Conservation (phyloP, 1,140 invertebrate species). For the Hypsibius dujardini region DNA sequence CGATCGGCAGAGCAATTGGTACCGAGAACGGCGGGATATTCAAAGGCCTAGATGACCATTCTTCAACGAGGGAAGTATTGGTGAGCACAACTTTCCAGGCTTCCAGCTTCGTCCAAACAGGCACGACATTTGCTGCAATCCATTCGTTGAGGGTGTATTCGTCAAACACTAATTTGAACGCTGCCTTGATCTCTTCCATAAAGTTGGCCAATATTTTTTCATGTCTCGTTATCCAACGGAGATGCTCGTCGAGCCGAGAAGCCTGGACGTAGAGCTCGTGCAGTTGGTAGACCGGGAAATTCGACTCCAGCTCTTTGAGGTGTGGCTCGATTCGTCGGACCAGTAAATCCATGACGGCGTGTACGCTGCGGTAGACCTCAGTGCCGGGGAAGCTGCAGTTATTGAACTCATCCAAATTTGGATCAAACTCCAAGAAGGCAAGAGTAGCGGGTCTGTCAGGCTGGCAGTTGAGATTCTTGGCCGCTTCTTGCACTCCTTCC, state of each 20-base stretch:
- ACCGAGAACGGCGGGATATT: not conserved
- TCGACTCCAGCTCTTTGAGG: constrained; percentile 41
- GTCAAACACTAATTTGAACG: constrained; percentile 48
- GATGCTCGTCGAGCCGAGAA: constrained; percentile 20
- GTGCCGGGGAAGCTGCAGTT: constrained; percentile 30
- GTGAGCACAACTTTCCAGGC: constrained; percentile 24
- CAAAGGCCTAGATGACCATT: not conserved
- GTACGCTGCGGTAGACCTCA: constrained; percentile 41
- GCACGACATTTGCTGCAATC: constrained; percentile 47
- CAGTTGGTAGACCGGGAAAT: constrained; percentile 27
- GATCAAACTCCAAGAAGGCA: constrained; percentile 24
- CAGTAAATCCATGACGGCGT: constrained; percentile 38
- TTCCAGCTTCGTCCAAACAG: constrained; percentile 38
- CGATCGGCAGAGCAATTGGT: not conserved
- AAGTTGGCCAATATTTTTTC: constrained; percentile 43
- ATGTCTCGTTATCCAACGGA: constrained; percentile 27
- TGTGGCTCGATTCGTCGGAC: not conserved
- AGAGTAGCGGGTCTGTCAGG: constrained; percentile 24
- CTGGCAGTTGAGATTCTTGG: constrained; percentile 25
- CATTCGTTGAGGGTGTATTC: constrained; percentile 54
- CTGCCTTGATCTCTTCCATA: constrained; percentile 38
- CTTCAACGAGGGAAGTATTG: not conserved
- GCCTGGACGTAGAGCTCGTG: constrained; percentile 30
- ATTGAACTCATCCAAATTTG: constrained; percentile 22
- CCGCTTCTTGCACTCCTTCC: constrained; percentile 23